Evolutionary conservation across 2,797 vertebrate genomes (phyloP).

Genomic region (Notoglanidium macrostoma): DNA sequence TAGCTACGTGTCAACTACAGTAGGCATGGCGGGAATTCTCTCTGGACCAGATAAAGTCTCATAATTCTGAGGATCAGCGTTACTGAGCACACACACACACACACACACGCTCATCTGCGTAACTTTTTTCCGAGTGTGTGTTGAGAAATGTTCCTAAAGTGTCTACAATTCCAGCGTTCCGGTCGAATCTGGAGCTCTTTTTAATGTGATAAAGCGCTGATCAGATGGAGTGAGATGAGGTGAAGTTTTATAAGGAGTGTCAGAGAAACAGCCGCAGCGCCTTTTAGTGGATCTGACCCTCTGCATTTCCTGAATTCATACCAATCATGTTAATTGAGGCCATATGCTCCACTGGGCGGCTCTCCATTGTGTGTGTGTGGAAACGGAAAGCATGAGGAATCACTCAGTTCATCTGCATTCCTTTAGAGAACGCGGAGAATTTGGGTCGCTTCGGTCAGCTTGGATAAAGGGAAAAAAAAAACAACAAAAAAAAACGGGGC

Average conservation of each 20-base stretch:
- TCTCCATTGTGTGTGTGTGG: slow-evolving; percentile 14
- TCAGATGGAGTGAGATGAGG: neutral
- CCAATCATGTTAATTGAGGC: slow-evolving; percentile 42
- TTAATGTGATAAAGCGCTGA: neutral
- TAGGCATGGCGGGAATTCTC: slow-evolving; percentile 26
- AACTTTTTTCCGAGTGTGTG: neutral
- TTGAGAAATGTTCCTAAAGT: neutral
- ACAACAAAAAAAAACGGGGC: neutral
- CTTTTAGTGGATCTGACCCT: slow-evolving; percentile 13
- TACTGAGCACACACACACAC: too few species aligned
- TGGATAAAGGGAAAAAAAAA: too few species aligned
- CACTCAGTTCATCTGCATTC: slow-evolving; percentile 53
- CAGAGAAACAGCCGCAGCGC: neutral
- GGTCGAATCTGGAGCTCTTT: neutral
- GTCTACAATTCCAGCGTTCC: neutral
- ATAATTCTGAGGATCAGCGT: neutral
- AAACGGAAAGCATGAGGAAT: slow-evolving; percentile 56
- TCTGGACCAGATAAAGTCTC: slow-evolving; percentile 11
- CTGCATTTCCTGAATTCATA: slow-evolving; percentile 32
- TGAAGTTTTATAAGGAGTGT: slow-evolving; percentile 25
- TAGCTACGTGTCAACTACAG: slow-evolving; percentile 18
- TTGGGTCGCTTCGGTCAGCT: neutral
- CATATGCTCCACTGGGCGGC: slow-evolving; percentile 42
- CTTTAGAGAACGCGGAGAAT: slow-evolving; percentile 46
- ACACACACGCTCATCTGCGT: too few species aligned